Percentiles rank a stretch among this genome's conserved stretches.
These are phyloP conservation scores for Tinamus major DNA, from an alignment of 2,797 vertebrate genomes.

Conservation along the genomic window DNA sequence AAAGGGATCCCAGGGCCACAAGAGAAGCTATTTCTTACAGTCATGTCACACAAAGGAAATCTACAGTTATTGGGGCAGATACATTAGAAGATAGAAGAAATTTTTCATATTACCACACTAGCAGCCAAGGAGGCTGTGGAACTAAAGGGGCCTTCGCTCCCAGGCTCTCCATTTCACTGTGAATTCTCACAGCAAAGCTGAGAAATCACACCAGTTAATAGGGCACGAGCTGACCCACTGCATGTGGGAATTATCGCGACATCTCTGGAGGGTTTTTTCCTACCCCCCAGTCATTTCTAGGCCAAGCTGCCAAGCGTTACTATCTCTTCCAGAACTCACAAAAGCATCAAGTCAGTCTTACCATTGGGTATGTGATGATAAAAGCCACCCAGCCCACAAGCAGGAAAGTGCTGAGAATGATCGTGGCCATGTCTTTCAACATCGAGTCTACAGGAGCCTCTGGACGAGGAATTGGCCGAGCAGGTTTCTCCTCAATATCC, in stretches of 20 bases:
- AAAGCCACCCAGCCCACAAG: slow-evolving; percentile 97
- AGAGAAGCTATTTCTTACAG: background rate
- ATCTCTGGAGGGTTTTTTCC: background rate
- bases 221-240: background rate
- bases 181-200: background rate
- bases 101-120: background rate
- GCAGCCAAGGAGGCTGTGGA: background rate
- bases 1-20: background rate
- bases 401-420: slow-evolving; percentile 96
- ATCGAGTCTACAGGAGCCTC: slow-evolving; percentile 93
- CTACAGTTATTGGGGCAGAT: background rate
- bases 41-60: background rate
- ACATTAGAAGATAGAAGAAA: background rate
- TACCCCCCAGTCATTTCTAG: background rate
- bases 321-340: background rate
- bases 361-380: slow-evolving; percentile 95
- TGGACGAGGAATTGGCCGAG: slow-evolving; percentile 65
- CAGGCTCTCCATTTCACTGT: background rate
- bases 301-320: background rate
- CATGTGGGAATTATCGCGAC: background rate
- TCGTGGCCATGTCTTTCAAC: slow-evolving; percentile 96
- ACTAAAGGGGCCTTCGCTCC: background rate
- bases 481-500: slow-evolving; percentile 83
- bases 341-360: slow-evolving; percentile 53
- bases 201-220: background rate